Percentiles rank a stretch among this genome's conserved stretches.
These are phyloP conservation scores for Halcyon badia DNA, from an alignment of 2,797 vertebrate species.

Conservation along the genomic window DNA sequence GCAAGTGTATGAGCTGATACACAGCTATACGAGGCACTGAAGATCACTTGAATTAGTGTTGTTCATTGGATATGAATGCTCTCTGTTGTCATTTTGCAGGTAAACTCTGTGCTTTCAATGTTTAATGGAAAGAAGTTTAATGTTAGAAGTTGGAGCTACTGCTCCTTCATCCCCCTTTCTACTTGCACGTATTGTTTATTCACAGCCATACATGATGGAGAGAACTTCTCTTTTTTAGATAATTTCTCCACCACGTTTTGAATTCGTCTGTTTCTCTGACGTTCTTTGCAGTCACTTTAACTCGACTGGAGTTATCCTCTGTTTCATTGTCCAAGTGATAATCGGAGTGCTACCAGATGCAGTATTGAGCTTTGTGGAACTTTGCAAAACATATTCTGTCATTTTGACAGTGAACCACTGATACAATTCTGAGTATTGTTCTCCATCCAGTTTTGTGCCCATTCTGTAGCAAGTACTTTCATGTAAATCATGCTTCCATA, in stretches of 20 bases:
- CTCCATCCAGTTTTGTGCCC: neutral
- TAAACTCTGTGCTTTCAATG: neutral
- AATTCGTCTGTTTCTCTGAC: neutral
- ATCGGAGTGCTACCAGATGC: neutral
- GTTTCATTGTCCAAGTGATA: neutral
- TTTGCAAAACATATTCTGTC: neutral
- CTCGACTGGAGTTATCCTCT: neutral
- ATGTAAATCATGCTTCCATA: neutral
- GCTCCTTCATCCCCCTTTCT: accelerated
- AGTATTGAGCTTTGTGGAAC: neutral
- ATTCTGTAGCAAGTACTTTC: neutral
- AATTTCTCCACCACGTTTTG: neutral
- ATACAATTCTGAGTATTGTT: neutral
- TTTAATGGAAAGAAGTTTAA: neutral
- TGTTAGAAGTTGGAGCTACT: neutral
- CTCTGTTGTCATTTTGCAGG: neutral
- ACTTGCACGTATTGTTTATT: neutral
- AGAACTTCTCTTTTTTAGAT: neutral
- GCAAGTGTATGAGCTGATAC: neutral
- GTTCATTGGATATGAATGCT: neutral
- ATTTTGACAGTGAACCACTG: neutral
- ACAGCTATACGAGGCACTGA: neutral
- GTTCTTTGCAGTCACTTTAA: neutral
- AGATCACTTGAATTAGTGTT: neutral
- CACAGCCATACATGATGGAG: neutral